Base-by-base conservation (phyloP, 2,888 invertebrate genomes). In the Embidobia sp. region DNA sequence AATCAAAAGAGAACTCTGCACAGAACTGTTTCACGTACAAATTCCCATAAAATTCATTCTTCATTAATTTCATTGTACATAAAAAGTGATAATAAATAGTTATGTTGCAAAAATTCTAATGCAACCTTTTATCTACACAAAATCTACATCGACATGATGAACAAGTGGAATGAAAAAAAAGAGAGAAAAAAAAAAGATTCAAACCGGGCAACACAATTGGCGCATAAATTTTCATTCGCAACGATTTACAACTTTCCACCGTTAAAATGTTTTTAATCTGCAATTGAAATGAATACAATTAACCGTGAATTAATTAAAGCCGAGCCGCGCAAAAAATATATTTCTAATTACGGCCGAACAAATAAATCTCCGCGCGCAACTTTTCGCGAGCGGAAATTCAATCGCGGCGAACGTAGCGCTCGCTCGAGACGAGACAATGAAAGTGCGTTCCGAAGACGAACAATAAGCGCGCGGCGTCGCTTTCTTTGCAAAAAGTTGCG, bases 381-480 rank as follows among this genome's bases (percentile, higher is more conserved):
- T 64, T 37, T 64, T 64, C 57, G 64, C 73, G 49, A 57, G 64
- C 74, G 79, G 77, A 79, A 79, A 79, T 69, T 79, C 77, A 77
- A 64, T 76, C 76, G 72, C 63, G 26, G 59, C 46, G 29, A 55
- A 46, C 35, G 59, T 33, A 59, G 55, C 64, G 49, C 15, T 64
- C 15, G 37, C 35, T 53, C 35, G 27, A 42, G n/a, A 11, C 73
- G 57, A 73, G 49, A 73, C 73, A 73, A 73, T 73, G 73, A 53
- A 73, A 57, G 64, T 64, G 73, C 73, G 73, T 73, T 73, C 46
- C 73, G 57, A 73, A 73, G 73, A 64, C 73, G 73, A 73, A 73
- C 73, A 73, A 73, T 73, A 64, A 55, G 29, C 15, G 37, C 33
- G 53, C 72, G 40, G 51, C 44, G 29, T 48, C 53, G 72, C 55